phyloP scores from a whole-genome alignment of 2,888 invertebrate genomes.

The Lampropteryx suffumata region DNA sequence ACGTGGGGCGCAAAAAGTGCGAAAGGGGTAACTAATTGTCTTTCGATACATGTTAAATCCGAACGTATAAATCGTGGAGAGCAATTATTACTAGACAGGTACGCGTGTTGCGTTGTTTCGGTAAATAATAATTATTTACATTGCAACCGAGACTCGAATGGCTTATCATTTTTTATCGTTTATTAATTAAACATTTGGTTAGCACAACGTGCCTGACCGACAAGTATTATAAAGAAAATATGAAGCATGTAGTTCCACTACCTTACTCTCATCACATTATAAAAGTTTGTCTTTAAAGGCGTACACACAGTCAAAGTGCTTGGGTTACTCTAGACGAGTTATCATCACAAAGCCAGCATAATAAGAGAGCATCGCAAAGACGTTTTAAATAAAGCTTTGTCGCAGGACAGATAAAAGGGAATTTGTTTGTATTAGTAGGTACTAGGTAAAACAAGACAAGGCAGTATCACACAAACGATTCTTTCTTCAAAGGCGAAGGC shows the following conservation, averaged over 20 bases:
- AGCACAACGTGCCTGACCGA: too few relatives aligned
- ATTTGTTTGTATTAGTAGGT: constrained; percentile 55
- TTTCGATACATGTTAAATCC: constrained; percentile 23
- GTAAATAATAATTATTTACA: too few relatives aligned
- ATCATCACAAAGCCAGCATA: constrained; percentile 35
- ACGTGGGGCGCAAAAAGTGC: constrained; percentile 45
- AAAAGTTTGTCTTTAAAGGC: constrained; percentile 42
- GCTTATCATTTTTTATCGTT: too few relatives aligned
- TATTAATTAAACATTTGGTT: background rate
- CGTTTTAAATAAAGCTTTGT: constrained; percentile 55
- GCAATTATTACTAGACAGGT: too few relatives aligned
- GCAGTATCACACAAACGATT: constrained; percentile 34
- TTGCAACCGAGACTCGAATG: too few relatives aligned
- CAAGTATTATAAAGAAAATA: too few relatives aligned
- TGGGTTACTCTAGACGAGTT: constrained; percentile 34
- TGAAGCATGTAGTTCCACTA: too few relatives aligned
- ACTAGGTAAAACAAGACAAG: constrained; percentile 48
- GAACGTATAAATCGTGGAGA: constrained; percentile 14
- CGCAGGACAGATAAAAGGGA: constrained; percentile 50
- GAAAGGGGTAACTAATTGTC: constrained; percentile 26
- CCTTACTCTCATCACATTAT: background rate
- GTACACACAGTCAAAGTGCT: constrained; percentile 30
- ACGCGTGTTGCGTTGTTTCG: too few relatives aligned
- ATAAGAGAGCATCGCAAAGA: constrained; percentile 42
- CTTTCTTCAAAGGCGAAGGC: constrained; percentile 30